phyloP scores from a whole-genome alignment of 2,797 vertebrate genomes.

The Notolabrus celidotus region DNA sequence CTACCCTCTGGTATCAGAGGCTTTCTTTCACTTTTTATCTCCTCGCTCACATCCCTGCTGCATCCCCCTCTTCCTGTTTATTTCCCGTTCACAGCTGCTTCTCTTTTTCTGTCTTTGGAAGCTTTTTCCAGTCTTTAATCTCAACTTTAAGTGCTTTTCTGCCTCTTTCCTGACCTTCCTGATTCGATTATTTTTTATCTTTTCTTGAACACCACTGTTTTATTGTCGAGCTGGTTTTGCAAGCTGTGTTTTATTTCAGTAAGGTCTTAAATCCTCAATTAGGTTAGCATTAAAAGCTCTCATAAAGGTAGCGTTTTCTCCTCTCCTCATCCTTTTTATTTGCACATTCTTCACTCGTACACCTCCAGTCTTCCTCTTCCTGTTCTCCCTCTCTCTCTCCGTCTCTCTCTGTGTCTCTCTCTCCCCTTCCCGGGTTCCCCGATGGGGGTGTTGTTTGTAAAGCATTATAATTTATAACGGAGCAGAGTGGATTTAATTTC shows the following conservation, averaged over 20 bases:
- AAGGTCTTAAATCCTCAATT: constrained; percentile 24
- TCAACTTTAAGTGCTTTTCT: constrained; percentile 28
- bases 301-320: constrained; percentile 1
- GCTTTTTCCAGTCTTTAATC: constrained; percentile 4
- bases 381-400: constrained; percentile 20
- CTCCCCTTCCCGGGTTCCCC: constrained; percentile 80
- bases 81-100: neutral
- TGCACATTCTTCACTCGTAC: constrained; percentile 13
- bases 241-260: constrained; percentile 36
- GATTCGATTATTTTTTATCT: constrained; percentile 26
- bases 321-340: constrained; percentile 5
- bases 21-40: constrained; percentile 22
- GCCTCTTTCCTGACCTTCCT: constrained; percentile 33
- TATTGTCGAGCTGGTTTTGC: constrained; percentile 16
- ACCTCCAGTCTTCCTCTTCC: constrained; percentile 10
- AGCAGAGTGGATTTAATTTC: constrained; percentile 99
- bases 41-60: constrained; percentile 70
- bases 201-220: constrained; percentile 5
- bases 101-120: constrained; percentile 1
- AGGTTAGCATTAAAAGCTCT: constrained; percentile 6
- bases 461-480: constrained; percentile 99
- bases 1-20: neutral
- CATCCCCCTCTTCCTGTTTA: constrained; percentile 37
- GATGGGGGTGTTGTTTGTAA: constrained; percentile 99
- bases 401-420: constrained; percentile 64